Conservation (phyloP, 64 coral and sea anemone genomes). For the Dendronephthya gigantea region DNA sequence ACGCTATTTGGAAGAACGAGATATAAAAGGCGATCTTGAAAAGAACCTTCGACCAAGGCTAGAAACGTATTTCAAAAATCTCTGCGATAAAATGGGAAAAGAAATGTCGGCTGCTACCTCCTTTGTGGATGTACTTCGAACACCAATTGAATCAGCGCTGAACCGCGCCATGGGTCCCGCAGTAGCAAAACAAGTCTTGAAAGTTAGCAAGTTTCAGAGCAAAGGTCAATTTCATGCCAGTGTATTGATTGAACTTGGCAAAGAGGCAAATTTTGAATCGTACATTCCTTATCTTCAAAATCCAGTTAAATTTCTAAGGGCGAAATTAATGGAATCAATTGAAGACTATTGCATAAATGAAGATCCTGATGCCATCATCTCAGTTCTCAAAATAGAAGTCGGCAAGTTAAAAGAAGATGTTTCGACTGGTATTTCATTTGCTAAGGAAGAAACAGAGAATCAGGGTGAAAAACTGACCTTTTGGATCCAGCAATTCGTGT, state of each 20-base stretch:
- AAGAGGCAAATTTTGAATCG: not conserved
- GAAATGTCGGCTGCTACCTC: not conserved
- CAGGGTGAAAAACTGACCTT: not conserved
- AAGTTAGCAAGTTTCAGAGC: not conserved
- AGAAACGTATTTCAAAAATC: not conserved
- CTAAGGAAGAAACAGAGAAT: not conserved
- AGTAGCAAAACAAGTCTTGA: not conserved
- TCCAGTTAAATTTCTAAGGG: not conserved
- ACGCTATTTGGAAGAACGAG: not conserved
- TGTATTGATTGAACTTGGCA: not conserved
- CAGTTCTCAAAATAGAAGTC: not conserved
- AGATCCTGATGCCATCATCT: not conserved
- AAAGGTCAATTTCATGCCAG: not conserved
- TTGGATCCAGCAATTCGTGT: not conserved
- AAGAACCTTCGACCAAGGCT: not conserved
- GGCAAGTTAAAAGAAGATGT: not conserved
- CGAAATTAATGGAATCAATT: not conserved
- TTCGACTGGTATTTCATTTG: not conserved
- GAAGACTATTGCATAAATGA: not conserved
- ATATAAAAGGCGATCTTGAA: not conserved
- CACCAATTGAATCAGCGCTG: not conserved
- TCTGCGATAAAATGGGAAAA: not conserved
- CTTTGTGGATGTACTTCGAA: not conserved
- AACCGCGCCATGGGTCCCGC: not conserved
- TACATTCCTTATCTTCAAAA: not conserved